These are phyloP conservation scores for Amphimedon queenslandica DNA, from an alignment of 37 sponge, comb jelly and placozoan genomes.

Conservation along the genomic window DNA sequence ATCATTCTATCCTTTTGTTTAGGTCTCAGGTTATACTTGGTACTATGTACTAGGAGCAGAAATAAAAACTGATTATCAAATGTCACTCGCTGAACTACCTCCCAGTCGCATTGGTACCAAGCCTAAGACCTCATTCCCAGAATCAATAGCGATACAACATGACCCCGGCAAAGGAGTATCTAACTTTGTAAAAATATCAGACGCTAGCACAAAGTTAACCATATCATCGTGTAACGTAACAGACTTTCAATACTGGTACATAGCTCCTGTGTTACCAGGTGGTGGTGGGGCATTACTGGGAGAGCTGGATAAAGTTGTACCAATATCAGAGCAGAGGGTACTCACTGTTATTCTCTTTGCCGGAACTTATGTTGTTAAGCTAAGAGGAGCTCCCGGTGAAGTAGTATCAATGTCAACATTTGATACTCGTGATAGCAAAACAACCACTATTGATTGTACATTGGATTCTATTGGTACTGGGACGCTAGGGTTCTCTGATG, in stretches of 20 bases:
- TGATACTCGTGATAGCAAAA: not conserved
- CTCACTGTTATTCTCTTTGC: not conserved
- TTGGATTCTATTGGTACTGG: too few species aligned
- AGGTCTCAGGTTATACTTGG: too few species aligned
- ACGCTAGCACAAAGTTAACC: not conserved
- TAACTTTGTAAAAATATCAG: not conserved
- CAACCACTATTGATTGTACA: too few species aligned
- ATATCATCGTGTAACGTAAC: not conserved
- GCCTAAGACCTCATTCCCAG: too few species aligned
- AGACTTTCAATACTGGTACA: slow-evolving; percentile 34
- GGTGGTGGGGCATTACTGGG: slow-evolving; percentile 27
- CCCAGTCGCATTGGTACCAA: too few species aligned
- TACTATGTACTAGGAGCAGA: too few species aligned
- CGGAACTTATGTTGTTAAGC: not conserved
- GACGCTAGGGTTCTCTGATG: too few species aligned
- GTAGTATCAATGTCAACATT: not conserved
- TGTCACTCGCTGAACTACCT: not conserved
- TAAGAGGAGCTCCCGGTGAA: slow-evolving; percentile 28
- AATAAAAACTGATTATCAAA: too few species aligned
- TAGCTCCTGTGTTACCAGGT: slow-evolving; percentile 23
- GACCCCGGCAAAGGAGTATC: not conserved
- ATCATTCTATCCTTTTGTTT: too few species aligned
- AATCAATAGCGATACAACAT: not conserved
- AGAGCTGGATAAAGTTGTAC: slow-evolving; percentile 29
- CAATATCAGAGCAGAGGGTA: too few species aligned